phyloP scores from a whole-genome alignment of 2,888 invertebrate species.

The Hesperia comma region DNA sequence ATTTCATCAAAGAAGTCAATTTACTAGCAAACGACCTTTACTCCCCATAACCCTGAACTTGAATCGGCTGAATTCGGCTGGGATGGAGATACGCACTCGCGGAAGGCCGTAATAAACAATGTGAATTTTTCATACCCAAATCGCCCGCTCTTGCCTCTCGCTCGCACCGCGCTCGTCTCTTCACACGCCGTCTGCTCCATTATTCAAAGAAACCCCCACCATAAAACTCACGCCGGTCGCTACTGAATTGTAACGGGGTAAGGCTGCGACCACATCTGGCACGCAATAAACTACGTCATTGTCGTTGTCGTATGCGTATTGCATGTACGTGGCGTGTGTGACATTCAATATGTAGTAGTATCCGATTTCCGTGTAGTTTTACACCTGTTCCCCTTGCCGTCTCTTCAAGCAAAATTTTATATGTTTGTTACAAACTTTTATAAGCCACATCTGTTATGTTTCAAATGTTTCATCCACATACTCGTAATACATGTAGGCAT shows the following conservation, averaged over 20 bases:
- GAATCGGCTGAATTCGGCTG: constrained; percentile 1
- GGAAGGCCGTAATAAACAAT: constrained; percentile 31
- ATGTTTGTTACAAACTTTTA: background rate
- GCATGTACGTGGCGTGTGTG: constrained; percentile 12
- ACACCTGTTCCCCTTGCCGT: background rate
- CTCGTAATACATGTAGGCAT: too few relatives aligned
- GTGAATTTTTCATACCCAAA: constrained; percentile 36
- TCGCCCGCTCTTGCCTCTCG: constrained; percentile 32
- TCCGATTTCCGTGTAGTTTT: background rate
- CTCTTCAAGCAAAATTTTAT: too few relatives aligned
- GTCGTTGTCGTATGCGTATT: constrained; percentile 21
- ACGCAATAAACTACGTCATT: constrained; percentile 30
- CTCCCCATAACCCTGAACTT: constrained; percentile 23
- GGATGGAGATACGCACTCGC: background rate
- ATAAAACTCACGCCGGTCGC: constrained; percentile 63
- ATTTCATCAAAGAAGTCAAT: background rate
- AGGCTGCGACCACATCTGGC: constrained; percentile 54
- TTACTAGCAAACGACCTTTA: constrained; percentile 15
- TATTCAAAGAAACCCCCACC: constrained; percentile 69
- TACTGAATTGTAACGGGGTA: constrained; percentile 55
- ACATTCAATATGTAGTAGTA: constrained; percentile 12
- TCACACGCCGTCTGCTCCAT: constrained; percentile 68
- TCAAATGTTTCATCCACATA: too few relatives aligned
- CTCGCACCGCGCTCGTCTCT: constrained; percentile 50
- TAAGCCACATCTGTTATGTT: background rate